These are phyloP conservation scores for Colletes latitarsis DNA, from an alignment of 1,140 invertebrate genomes.

Conservation along the genomic window DNA sequence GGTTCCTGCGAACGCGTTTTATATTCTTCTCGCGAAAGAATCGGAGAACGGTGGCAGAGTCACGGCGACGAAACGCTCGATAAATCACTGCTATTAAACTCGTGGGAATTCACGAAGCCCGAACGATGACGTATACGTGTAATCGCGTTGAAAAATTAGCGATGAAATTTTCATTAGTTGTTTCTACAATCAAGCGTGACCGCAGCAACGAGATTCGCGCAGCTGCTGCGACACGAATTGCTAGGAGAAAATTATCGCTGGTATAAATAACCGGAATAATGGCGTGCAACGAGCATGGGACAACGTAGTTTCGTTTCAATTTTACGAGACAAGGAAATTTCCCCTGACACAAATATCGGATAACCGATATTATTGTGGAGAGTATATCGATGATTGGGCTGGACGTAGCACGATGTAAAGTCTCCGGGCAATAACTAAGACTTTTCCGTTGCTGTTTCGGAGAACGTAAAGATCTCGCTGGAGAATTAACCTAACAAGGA, in stretches of 20 bases:
- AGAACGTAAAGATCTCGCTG: too few species aligned
- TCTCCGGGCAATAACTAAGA: too few species aligned
- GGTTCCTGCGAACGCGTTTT: neutral
- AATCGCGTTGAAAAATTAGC: neutral
- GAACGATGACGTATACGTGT: neutral
- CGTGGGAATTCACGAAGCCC: neutral
- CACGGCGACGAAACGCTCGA: too few species aligned
- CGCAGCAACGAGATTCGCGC: slow-evolving; percentile 1
- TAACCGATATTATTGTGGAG: slow-evolving; percentile 4
- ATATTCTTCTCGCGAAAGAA: neutral
- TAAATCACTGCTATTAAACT: too few species aligned
- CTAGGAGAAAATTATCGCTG: slow-evolving; percentile 27
- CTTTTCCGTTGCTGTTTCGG: too few species aligned
- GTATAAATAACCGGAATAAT: slow-evolving; percentile 31
- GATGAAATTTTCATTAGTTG: slow-evolving; percentile 8
- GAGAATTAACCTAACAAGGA: too few species aligned
- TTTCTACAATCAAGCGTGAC: neutral
- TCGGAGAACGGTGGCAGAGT: too few species aligned
- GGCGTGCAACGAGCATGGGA: neutral
- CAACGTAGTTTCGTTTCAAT: neutral
- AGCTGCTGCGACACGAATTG: neutral
- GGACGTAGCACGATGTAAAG: too few species aligned
- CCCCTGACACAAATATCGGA: neutral
- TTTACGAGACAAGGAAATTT: slow-evolving; percentile 13
- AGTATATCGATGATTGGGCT: neutral